A percentile compares a stretch with the other conserved stretches of the same genome.
Conservation (phyloP, 2,113 vertebrate species). For the Heterotilapia buettikoferi region DNA sequence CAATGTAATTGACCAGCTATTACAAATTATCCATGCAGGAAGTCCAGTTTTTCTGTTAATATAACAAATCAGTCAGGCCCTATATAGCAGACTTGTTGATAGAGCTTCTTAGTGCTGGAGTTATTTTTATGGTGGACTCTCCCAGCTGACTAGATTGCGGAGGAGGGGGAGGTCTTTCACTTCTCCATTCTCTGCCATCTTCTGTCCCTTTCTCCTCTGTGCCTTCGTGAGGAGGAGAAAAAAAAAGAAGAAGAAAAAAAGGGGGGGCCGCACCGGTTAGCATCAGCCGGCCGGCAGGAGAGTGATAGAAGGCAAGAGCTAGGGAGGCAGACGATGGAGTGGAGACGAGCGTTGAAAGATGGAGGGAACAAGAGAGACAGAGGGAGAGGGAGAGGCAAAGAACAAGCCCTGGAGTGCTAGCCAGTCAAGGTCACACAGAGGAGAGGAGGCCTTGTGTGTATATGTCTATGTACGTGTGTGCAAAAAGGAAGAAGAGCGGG, state of each 20-base stretch:
- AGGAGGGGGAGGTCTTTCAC: constrained; percentile 25
- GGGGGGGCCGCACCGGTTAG: neutral
- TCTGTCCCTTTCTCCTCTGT: constrained; percentile 37
- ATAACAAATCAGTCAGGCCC: neutral
- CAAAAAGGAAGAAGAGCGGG: neutral
- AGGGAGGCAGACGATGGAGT: constrained; percentile 38
- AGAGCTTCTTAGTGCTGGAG: neutral
- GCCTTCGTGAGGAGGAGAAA: neutral
- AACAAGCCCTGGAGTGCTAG: constrained; percentile 63
- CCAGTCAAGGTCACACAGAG: constrained; percentile 69
- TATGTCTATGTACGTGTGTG: constrained; percentile 5
- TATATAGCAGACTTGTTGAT: constrained; percentile 41
- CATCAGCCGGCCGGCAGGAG: constrained; percentile 17
- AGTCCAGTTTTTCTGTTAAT: neutral
- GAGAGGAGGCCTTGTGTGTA: constrained; percentile 49
- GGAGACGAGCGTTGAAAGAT: constrained; percentile 33
- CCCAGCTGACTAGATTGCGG: constrained; percentile 22
- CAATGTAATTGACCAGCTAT: neutral
- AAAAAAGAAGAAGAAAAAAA: neutral
- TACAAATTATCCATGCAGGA: neutral
- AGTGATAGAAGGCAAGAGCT: constrained; percentile 46
- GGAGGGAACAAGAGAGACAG: constrained; percentile 37
- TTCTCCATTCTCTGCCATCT: constrained; percentile 42
- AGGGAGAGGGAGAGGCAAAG: constrained; percentile 45
- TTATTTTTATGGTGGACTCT: constrained; percentile 44